Evolutionary conservation across 2,113 vertebrate genomes (phyloP).

Genomic region (Puntigrus tetrazona): DNA sequence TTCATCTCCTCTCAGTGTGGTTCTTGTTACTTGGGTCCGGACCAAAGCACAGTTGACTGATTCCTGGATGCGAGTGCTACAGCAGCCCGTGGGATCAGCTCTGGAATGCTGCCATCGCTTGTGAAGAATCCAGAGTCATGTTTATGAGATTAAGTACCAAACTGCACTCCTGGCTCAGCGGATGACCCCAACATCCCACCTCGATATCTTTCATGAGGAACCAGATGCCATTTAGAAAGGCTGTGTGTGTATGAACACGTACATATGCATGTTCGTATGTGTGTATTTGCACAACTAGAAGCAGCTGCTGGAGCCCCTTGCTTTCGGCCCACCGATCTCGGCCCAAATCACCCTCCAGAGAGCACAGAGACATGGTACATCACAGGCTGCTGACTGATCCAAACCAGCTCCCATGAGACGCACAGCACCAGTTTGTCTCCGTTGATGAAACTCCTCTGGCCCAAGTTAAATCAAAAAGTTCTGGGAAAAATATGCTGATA

Average conservation of each 20-base stretch:
- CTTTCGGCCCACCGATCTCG: slow-evolving; percentile 2
- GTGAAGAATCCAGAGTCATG: slow-evolving; percentile 33
- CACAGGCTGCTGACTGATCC: slow-evolving; percentile 47
- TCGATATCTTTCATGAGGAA: slow-evolving; percentile 35
- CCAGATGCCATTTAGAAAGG: slow-evolving; percentile 20
- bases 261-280: background rate
- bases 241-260: background rate
- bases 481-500: background rate
- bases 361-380: slow-evolving; percentile 34
- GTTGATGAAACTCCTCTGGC: slow-evolving; percentile 7
- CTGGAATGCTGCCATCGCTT: slow-evolving; percentile 34
- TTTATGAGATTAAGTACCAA: slow-evolving; percentile 46
- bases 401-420: slow-evolving; percentile 42
- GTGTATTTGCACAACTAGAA: slow-evolving; percentile 42
- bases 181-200: slow-evolving; percentile 37
- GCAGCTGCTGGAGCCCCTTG: slow-evolving; percentile 39
- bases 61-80: slow-evolving; percentile 24
- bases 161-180: slow-evolving; percentile 27
- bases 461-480: slow-evolving; percentile 8
- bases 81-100: slow-evolving; percentile 21
- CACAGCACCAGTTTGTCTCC: slow-evolving; percentile 39
- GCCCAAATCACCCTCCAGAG: slow-evolving; percentile 41
- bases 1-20: background rate
- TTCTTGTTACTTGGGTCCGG: slow-evolving; percentile 1
- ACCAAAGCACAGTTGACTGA: slow-evolving; percentile 25